Evolutionary conservation across 23 tunicate species (phyloP), one percentile per base, ranked within the genome.

Genomic region (Trididemnum nubilum): DNA sequence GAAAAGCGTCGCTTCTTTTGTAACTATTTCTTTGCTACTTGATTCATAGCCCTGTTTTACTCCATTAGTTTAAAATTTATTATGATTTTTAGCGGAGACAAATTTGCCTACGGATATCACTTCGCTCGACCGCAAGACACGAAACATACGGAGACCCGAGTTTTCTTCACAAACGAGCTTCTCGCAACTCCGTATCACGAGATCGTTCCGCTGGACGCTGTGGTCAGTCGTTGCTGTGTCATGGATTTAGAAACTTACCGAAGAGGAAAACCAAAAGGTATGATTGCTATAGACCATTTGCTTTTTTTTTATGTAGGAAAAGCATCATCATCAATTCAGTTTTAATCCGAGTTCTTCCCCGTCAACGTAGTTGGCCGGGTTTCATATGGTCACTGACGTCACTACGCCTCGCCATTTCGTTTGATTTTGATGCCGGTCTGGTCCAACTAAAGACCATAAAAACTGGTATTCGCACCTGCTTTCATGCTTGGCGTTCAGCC

Each of bases 201-300:
- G 52, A 93, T 87, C 57, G 89, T 88, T 1, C 98, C 98, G 38
- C 81, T 93, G 29, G 94, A 93, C 52, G 98, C 98, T 33, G 86
- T 93, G 2, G 86, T 88, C 1, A 81, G 93, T 22, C 50, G 77
- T 24, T 83, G 89, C 44, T 84, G 84, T 51, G 93, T 93, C 35
- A 93, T 88, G 90, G 90, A 85, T 52, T 51, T 82, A 19, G 89
- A 82, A 54, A 86, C 91, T 22, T 92, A 86, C 64, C 32, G 91
- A 28, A 72, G 69, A 44, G 91, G 97, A 64, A 86, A 79, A 64
- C 97, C 97, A 15, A 92, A 92, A 86, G 97, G 97, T 92, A 36
- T 59, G 64, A 27, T n/a, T n/a, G n/a, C n/a, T n/a, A 9, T 52
- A 33, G 37, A 49, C 57, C 12, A 49, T 12, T 49, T 49, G 12